Evolutionary conservation across 2,888 invertebrate genomes (phyloP).

Genomic region (Ectemnius continuus): DNA sequence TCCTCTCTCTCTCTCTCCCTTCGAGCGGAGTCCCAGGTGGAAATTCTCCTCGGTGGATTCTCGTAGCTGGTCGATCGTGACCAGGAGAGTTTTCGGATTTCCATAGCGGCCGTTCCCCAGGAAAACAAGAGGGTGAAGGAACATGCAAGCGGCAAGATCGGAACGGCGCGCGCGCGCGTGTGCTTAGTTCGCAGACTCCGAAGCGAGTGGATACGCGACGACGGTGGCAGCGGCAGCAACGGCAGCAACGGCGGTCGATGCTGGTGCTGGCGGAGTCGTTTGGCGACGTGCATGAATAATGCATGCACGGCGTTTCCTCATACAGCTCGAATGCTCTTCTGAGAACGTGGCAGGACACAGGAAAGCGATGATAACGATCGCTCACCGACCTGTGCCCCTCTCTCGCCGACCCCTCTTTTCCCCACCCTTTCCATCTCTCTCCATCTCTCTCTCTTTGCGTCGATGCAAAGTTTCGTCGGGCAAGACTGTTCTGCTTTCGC

Average conservation of each 20-base stretch:
- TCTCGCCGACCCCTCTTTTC: constrained; percentile 34
- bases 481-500: no score
- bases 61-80: no score
- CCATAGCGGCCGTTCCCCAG: no score
- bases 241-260: constrained; percentile 30
- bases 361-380: constrained; percentile 75
- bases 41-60: no score
- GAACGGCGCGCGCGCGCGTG: not conserved
- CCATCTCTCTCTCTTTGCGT: constrained; percentile 18
- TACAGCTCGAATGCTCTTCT: constrained; percentile 75
- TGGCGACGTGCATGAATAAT: constrained; percentile 74
- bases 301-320: constrained; percentile 76
- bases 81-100: no score
- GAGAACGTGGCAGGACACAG: constrained; percentile 77
- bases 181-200: not conserved
- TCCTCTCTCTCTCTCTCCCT: constrained; percentile 28
- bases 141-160: no score
- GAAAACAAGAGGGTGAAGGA: no score
- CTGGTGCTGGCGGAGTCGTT: constrained; percentile 65
- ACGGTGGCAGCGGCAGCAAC: no score
- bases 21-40: no score
- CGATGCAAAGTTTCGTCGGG: constrained; percentile 50
- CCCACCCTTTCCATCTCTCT: constrained; percentile 26
- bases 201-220: no score
- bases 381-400: not conserved